Evolutionary conservation across 2,797 vertebrate genomes (phyloP).

Genomic region (Graptemys geographica): DNA sequence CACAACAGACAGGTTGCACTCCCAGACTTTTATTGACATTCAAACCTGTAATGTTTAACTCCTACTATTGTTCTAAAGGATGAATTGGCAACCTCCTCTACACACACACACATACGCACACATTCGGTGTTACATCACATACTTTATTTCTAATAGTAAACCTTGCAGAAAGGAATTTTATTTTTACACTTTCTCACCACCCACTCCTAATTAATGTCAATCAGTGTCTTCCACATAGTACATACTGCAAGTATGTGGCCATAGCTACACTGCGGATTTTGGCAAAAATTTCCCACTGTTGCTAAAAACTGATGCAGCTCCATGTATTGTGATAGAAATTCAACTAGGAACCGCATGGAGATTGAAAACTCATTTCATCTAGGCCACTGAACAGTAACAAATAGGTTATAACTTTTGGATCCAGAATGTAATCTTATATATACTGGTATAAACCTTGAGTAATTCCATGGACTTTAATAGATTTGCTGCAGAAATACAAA

Average conservation of each 20-base stretch:
- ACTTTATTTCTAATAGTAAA: slow-evolving; percentile 67
- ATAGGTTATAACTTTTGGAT: background rate
- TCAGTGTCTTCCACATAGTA: slow-evolving; percentile 64
- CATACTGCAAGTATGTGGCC: slow-evolving; percentile 47
- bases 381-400: background rate
- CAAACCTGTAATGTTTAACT: slow-evolving; percentile 45
- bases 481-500: background rate
- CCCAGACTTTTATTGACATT: slow-evolving; percentile 26
- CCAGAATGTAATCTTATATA: background rate
- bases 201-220: slow-evolving; percentile 78
- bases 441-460: background rate
- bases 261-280: slow-evolving; percentile 22
- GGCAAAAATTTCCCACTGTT: slow-evolving; percentile 56
- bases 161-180: slow-evolving; percentile 60
- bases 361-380: background rate
- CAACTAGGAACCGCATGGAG: background rate
- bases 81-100: slow-evolving; percentile 41
- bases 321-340: background rate
- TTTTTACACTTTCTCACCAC: slow-evolving; percentile 70
- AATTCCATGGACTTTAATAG: background rate
- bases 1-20: slow-evolving; percentile 29
- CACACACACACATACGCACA: background rate
- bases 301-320: slow-evolving; percentile 3
- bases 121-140: slow-evolving; percentile 23
- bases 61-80: slow-evolving; percentile 51